Base-by-base conservation (phyloP, 2,797 vertebrate species). In the Acomys russatus region DNA sequence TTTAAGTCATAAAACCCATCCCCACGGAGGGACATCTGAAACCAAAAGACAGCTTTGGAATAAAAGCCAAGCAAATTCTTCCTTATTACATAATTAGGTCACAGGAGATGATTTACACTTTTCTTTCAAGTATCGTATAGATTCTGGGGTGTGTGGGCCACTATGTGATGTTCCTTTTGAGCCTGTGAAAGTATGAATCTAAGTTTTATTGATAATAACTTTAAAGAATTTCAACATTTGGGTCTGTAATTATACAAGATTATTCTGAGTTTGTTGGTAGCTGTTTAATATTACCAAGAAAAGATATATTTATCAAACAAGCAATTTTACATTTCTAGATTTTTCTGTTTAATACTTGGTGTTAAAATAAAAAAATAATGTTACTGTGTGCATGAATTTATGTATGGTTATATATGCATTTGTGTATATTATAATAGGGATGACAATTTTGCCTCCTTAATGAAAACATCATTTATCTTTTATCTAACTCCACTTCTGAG, bases 1-100 rank as follows among this genome's bases (percentile, higher is more conserved):
- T 96, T 95, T 88, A 90, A 90, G 78, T 96, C 77, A 73, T 51
- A 33, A 96, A 96, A 96, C 95, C 74, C 76, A 68, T 83, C 96
- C 97, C 90, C 76, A 63, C 73, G 3, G 38, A 97, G 92, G 88
- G 80, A 92, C 51, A 89, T 92, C 91, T 95, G 95, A 98, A 86
- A 88, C 56, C 96, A 91, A 89, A 68, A 86, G 95, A 82, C 28
- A 76, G 38, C 44, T 95, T 97, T 76, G 71, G 63, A 88, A 86
- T 83, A 90, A 95, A 93, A 93, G 63, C 63, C 92, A 77, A 88
- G 54, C n/a, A n/a, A 83, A 89, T 94, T 92, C 61, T 85, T 22
- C 61, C 68, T 95, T n/a, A 66, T 85, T 92, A 76, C 20, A 71
- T 94, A 96, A 97, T 92, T 95, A 96, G 89, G 84, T 95, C 87